Conservation (phyloP, 1,140 invertebrate genomes). For the Drosophila navojoa region DNA sequence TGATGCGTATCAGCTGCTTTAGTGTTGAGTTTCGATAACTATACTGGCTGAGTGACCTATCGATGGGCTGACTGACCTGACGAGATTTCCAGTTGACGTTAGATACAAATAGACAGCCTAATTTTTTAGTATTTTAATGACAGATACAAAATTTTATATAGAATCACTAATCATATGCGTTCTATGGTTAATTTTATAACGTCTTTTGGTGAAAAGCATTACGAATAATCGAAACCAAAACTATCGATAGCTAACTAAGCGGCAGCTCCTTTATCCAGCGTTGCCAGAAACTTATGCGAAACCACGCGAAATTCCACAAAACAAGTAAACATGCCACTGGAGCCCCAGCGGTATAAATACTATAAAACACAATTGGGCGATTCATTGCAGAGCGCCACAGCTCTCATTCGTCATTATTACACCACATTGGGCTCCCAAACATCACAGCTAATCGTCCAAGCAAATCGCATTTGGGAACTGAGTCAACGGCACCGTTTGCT, state of each 20-base stretch:
- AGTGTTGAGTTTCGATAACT: neutral
- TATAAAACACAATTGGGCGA: constrained; percentile 25
- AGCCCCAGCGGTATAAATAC: constrained; percentile 32
- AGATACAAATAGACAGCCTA: neutral
- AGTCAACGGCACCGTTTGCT: constrained; percentile 44
- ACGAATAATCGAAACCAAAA: neutral
- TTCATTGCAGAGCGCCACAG: constrained; percentile 22
- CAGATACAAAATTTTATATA: too few species aligned
- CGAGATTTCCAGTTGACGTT: too few species aligned
- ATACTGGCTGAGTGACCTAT: too few species aligned
- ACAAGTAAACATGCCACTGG: constrained; percentile 33
- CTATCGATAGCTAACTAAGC: constrained; percentile 18
- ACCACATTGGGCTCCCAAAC: neutral
- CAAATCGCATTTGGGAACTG: constrained; percentile 51
- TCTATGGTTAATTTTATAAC: too few species aligned
- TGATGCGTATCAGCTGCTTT: constrained; percentile 29
- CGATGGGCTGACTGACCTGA: neutral
- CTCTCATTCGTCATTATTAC: constrained; percentile 29
- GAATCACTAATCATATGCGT: too few species aligned
- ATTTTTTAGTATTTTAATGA: too few species aligned
- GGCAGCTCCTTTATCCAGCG: neutral
- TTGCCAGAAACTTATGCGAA: constrained; percentile 15
- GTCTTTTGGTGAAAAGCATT: neutral
- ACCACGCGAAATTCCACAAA: constrained; percentile 23
- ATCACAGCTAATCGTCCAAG: constrained; percentile 14